Evolutionary conservation across 2,888 invertebrate genomes (phyloP).

Genomic region (Atherix ibis): DNA sequence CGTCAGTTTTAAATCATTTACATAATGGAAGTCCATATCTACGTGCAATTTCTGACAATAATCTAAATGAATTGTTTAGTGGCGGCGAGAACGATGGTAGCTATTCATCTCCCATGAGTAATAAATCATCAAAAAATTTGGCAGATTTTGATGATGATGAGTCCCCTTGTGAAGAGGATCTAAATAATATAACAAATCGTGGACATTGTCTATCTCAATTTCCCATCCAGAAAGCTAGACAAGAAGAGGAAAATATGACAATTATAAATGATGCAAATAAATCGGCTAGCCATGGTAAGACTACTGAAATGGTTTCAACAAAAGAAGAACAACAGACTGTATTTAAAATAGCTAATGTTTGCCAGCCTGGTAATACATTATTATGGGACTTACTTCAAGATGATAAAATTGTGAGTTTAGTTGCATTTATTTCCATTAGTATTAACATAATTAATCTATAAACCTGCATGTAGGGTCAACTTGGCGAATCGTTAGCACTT

Average conservation of each 20-base stretch:
- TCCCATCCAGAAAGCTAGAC: conserved; percentile 9
- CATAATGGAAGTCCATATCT: conserved; percentile 37
- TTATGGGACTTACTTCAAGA: conserved; percentile 91
- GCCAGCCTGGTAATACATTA: conserved; percentile 79
- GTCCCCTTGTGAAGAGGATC: conserved; percentile 73
- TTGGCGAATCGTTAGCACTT: conserved; percentile 80
- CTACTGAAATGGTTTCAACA: conserved; percentile 1
- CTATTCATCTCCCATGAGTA: conserved; percentile 82
- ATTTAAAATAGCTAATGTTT: conserved; percentile 46
- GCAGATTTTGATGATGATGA: conserved; percentile 86
- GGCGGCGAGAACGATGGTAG: conserved; percentile 68
- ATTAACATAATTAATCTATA: too few species aligned
- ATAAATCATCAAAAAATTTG: conserved; percentile 87
- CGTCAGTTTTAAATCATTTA: conserved; percentile 31
- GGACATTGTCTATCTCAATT: conserved; percentile 29
- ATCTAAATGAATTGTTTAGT: conserved; percentile 32
- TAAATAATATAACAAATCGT: conserved; percentile 59
- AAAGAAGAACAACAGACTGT: conserved; percentile 18
- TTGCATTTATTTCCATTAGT: conserved; percentile 1
- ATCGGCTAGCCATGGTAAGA: not conserved
- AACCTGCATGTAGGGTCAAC: conserved; percentile 56
- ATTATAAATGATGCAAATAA: conserved; percentile 2
- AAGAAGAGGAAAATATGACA: too few species aligned
- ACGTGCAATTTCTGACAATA: conserved; percentile 32
- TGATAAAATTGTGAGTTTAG: conserved; percentile 58